Conservation (phyloP, 2,797 vertebrate genomes). For the Pseudochromis fuscus region DNA sequence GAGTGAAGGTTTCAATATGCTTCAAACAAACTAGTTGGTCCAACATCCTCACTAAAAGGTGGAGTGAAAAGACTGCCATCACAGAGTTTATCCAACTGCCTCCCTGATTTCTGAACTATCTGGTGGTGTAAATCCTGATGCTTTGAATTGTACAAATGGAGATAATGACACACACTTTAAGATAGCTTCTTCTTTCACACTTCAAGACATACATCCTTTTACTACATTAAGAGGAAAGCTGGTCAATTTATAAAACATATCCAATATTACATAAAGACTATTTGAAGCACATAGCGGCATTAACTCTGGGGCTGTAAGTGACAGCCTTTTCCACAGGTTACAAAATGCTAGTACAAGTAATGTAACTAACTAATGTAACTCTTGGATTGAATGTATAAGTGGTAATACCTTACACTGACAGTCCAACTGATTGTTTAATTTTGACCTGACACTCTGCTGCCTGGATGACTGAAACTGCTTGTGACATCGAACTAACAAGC, state of each 20-base stretch:
- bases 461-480: slow-evolving; percentile 31
- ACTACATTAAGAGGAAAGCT: not conserved
- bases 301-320: not conserved
- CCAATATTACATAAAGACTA: not conserved
- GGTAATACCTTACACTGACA: slow-evolving; percentile 16
- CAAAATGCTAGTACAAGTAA: slow-evolving; percentile 4
- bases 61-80: too few species aligned
- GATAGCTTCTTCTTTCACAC: not conserved
- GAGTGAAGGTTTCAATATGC: slow-evolving; percentile 26
- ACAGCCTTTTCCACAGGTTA: not conserved
- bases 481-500: slow-evolving; percentile 25
- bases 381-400: slow-evolving; percentile 16
- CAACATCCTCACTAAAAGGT: slow-evolving; percentile 7
- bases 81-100: too few species aligned
- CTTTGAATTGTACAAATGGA: too few species aligned
- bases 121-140: too few species aligned
- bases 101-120: too few species aligned
- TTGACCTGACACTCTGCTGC: slow-evolving; percentile 53
- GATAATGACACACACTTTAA: not conserved
- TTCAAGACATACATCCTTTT: not conserved
- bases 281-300: slow-evolving; percentile 25
- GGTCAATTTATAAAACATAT: too few species aligned
- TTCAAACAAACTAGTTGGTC: slow-evolving; percentile 23
- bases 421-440: slow-evolving; percentile 47
- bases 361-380: slow-evolving; percentile 11